Evolutionary conservation across 2,797 vertebrate species (phyloP), one percentile per base, ranked within the genome.

Genomic region (Taeniopygia guttata): DNA sequence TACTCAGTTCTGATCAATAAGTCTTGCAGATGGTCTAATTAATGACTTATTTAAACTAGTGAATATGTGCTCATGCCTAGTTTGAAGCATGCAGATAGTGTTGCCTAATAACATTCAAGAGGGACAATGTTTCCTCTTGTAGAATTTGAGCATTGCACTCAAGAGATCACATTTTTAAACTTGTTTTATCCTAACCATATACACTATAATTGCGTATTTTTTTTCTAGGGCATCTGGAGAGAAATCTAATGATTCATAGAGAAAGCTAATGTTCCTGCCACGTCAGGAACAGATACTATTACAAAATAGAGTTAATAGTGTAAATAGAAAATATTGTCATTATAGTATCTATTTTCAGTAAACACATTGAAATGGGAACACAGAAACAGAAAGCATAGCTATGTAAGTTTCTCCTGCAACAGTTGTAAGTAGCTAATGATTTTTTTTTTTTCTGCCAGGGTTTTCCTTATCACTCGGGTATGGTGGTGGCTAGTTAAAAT

Each of bases 141-240:
- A 52, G 56, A 90, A 67, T 14, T 84, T 52, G 9, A 86, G 16
- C 9, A 32, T 43, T 78, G 26, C 18, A 29, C 6, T 66, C 23
- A 51, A 70, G 27, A 16, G 1, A 16, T 30, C 6, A 17, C 4
- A 12, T 43, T 20, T 55, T 42, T 2, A 8, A 2, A 2, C 13
- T 60, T 87, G 19, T 46, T 87, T 80, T 46, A 51, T 45, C 56
- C 23, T 60, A 88, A 26, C 13, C 5, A 19, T 43, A 43, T 43
- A 59, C 6, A 10, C 12, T 69, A 46, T 23, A 52, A 59, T 36
- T 48, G 16, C 79, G 22, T 30, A 8, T 5, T 19, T 84, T 84
- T 83, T 87, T 81, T 34, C 52, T 58, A 14, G 63, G 55, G 7
- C 32, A 66, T 49, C 19, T 69, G 23, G 59, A 62, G 19, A 79